Evolutionary conservation across 2,888 invertebrate species (phyloP), one percentile per base, ranked within the genome.

Genomic region (Drosophila birchii): DNA sequence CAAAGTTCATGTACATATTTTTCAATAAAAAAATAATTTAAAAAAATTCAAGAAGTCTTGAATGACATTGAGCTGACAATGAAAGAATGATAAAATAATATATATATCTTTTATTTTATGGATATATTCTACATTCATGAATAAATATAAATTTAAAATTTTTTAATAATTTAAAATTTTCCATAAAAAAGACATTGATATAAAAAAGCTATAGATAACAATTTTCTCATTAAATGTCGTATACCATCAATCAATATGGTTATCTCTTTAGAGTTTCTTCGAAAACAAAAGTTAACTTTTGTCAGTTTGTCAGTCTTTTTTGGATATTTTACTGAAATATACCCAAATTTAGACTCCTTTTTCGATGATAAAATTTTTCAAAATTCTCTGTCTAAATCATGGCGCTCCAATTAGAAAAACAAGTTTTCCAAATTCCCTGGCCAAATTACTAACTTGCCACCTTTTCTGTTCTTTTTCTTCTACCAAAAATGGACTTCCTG

Each of bases 401-500:
- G 51, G 47, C 12, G 18, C 32, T 23, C 6, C 3, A 12, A n/a
- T 14, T 36, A 18, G 20, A 7, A 59, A 36, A 1, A 14, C 23
- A 14, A 26, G 11, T 11, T 49, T 7, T 16, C 47, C 47, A 32
- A 39, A 9, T 3, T 9, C 36, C 7, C 0, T 36, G 1, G 9
- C 29, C 5, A 63, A 61, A 47, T n/a, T 67, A 45, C n/a, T 81
- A 44, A 75, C 45, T 49, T 34, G 55, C 16, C 49, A 41, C 9
- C 0, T 20, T 2, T 12, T 1, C 0, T 14, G 16, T 36, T 39
- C 43, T 73, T 29, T 16, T 12, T 36, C 34, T 20, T 64, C 14
- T 16, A 51, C 38, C 55, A 18, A 26, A 59, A 34, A 41, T 44
- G 7, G 32, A 41, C 16, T 26, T 20, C 32, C 26, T 54, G 23